Evolutionary conservation across 2,888 invertebrate species (phyloP).

Genomic region (Heliothis peltigera): DNA sequence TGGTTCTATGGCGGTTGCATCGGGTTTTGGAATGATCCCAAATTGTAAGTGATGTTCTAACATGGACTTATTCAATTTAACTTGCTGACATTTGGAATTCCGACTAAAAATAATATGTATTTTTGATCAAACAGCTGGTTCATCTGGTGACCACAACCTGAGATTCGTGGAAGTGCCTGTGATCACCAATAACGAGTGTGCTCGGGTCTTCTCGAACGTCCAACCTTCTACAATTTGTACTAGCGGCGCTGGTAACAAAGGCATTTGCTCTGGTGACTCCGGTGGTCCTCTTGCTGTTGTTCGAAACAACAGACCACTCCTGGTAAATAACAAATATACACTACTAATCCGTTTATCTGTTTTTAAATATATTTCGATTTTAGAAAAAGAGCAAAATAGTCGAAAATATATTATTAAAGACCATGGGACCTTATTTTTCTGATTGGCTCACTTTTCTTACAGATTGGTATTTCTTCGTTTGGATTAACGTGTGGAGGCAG

Average conservation of each 20-base stretch:
- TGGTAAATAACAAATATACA: slow-evolving; percentile 11
- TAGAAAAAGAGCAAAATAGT: background rate
- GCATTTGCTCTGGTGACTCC: slow-evolving; percentile 76
- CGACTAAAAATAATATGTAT: too few species aligned
- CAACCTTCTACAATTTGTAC: slow-evolving; percentile 71
- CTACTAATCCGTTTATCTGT: too few species aligned
- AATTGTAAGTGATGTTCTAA: slow-evolving; percentile 52
- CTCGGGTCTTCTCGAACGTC: slow-evolving; percentile 59
- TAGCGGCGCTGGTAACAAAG: slow-evolving; percentile 64
- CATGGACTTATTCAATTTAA: too few species aligned
- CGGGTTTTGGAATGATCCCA: slow-evolving; percentile 69
- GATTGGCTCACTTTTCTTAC: background rate
- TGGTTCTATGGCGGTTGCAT: slow-evolving; percentile 63
- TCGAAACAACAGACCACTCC: slow-evolving; percentile 16
- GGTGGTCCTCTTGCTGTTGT: slow-evolving; percentile 73
- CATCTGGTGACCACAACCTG: background rate
- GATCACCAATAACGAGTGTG: slow-evolving; percentile 68
- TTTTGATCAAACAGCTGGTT: too few species aligned
- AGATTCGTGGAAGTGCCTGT: slow-evolving; percentile 50
- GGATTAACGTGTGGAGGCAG: slow-evolving; percentile 61
- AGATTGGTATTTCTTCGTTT: slow-evolving; percentile 4
- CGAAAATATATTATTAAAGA: too few species aligned
- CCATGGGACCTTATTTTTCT: too few species aligned
- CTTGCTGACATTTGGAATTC: too few species aligned
- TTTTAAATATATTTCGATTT: background rate